Evolutionary conservation across 2,888 invertebrate species (phyloP), one percentile per base, ranked within the genome.

Genomic region (Odontothrips loti): DNA sequence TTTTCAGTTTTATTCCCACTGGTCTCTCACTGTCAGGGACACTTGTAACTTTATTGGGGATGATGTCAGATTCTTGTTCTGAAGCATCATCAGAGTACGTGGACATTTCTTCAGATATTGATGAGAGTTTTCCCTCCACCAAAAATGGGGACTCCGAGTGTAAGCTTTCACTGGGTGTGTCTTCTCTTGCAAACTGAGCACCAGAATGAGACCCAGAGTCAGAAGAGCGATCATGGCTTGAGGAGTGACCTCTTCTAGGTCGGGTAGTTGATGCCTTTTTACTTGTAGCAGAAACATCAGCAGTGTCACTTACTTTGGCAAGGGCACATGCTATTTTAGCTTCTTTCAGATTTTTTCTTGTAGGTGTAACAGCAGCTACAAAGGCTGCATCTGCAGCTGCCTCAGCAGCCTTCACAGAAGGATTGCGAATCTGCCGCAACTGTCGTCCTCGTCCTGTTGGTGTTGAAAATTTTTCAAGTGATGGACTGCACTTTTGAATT

Each of bases 341-440:
- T 68, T 68, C 68, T 23, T 68, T 68, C n/a, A 68, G 23, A n/a
- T 68, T 68, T 68, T 68, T 68, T 68, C 68, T 68, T 20, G 68
- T 68, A 11, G 68, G 68, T 23, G 68, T 68, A 11, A 68, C 68
- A n/a, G 68, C 68, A 68, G 68, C 68, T 23, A 68, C 68, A 68
- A 68, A 68, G 20, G 68, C 68, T 6, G 68, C 68, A 68, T 68
- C 68, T 20, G 68, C 68, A 23, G 68, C 68, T n/a, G 68, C 68
- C 23, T 68, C 68, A 23, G 68, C 68, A 23, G 68, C 68, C 10
- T 68, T 68, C 10, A 23, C 68, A 68, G 68, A 68, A n/a, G 68
- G 68, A 23, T 68, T n/a, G n/a, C 68, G 68, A 15, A 51, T 6
- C 17, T 51, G 51, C 51, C 51, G 11, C 51, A 51, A 17, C 51